Conservation (phyloP, 92 coral and sea anemone species). For the Porites lobata region DNA sequence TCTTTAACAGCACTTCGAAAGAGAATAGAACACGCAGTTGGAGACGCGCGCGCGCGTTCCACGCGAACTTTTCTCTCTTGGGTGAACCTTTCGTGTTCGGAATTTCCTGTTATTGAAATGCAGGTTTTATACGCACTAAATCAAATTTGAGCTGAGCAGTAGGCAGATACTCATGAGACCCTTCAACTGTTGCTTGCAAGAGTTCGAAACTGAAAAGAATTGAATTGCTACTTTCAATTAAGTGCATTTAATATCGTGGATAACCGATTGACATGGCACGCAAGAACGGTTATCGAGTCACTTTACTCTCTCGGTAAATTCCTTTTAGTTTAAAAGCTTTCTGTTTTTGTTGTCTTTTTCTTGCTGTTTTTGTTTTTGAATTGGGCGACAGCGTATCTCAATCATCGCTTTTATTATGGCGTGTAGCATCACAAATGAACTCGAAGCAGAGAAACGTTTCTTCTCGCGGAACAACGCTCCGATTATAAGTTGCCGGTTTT, state of each 20-base stretch:
- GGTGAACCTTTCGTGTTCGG: conserved; percentile 48
- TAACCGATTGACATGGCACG: conserved; percentile 5
- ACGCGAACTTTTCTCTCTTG: conserved; percentile 1
- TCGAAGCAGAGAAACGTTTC: conserved; percentile 3
- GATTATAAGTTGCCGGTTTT: neutral
- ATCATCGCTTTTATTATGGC: conserved; percentile 31
- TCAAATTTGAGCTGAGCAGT: conserved; percentile 32
- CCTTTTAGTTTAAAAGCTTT: conserved; percentile 58
- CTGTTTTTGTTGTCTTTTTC: conserved; percentile 52
- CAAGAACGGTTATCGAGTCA: conserved; percentile 12
- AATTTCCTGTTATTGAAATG: conserved; percentile 44
- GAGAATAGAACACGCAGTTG: conserved; percentile 23
- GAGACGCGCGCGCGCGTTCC: conserved; percentile 38
- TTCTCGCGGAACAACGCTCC: neutral
- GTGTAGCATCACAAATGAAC: conserved; percentile 12
- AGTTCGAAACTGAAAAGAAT: neutral
- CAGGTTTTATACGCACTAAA: conserved; percentile 28
- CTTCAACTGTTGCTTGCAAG: neutral
- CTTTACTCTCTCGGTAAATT: conserved; percentile 9
- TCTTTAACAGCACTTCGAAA: conserved; percentile 14
- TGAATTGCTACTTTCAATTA: neutral
- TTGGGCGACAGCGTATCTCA: conserved; percentile 27
- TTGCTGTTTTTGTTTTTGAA: conserved; percentile 39
- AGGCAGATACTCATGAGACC: neutral
- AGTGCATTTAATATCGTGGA: neutral